Evolutionary conservation across 2,113 vertebrate genomes (phyloP), one percentile per base, ranked within the genome.

Genomic region (Acrocephalus arundinaceus): DNA sequence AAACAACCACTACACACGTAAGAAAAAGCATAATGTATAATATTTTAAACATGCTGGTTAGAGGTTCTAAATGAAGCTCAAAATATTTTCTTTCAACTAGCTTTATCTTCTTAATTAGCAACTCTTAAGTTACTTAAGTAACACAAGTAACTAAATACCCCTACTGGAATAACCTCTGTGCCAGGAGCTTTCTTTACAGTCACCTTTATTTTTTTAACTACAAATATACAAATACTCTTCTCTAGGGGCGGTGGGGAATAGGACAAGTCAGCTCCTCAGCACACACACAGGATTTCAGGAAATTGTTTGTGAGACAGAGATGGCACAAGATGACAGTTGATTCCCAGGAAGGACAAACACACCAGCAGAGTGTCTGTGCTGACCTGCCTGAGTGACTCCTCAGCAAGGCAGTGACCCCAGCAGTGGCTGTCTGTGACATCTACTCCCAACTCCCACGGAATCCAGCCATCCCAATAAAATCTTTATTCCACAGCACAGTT

Each of bases 111-210:
- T 67, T 84, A 90, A 89, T 95, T 92, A 93, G 83, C 67, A 90
- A 74, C 54, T 88, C 79, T 89, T 78, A 90, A 74, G 62, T 92
- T 95, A 94, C 92, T 35, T 37, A 37, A 37, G 23, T 13, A 80
- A 84, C 67, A 23, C 35, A 89, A 70, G 79, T 89, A 97, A 94
- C 89, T 92, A 77, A 93, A 94, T 86, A 88, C 72, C 65, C 46
- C 83, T 76, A n/a, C 71, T 67, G 88, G 86, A 67, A 80, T 75
- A 77, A 45, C 1, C 45, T 21, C 72, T 76, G 62, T 35, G 68
- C 78, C 22, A 82, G 31, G 55, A 89, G 81, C 17, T 76, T 62
- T 66, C 87, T 33, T 68, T 65, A 68, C n/a, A 82, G 65, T 1
- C 31, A 84, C 21, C 7, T 51, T 41, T 20, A 31, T 24, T 81